These are phyloP conservation scores for Dicaeum eximium DNA, from an alignment of 2,113 vertebrate genomes.

Conservation along the genomic window DNA sequence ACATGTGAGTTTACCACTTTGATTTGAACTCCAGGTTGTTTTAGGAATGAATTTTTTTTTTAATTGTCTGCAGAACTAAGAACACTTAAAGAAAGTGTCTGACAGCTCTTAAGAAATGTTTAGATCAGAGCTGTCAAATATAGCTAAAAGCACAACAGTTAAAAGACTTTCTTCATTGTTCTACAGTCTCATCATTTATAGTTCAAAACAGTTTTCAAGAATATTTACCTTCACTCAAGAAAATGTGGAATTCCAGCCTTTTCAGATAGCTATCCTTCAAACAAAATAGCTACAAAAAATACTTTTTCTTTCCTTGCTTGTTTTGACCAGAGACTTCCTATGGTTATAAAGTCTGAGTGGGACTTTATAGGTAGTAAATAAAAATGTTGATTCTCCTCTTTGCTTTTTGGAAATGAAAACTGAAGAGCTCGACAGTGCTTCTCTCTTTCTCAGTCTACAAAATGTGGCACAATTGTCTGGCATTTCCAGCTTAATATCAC, in stretches of 20 bases:
- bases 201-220: constrained; percentile 19
- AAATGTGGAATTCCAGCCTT: background rate
- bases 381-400: background rate
- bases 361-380: background rate
- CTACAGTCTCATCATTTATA: background rate
- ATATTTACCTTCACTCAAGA: background rate
- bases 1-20: background rate
- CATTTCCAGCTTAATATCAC: background rate
- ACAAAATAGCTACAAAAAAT: background rate
- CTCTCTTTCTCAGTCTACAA: background rate
- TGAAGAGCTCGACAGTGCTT: background rate
- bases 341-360: background rate
- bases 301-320: background rate
- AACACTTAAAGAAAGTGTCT: background rate
- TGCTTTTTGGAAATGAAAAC: background rate
- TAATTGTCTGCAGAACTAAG: constrained; percentile 10
- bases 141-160: constrained; percentile 35
- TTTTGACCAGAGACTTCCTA: background rate
- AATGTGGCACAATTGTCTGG: background rate
- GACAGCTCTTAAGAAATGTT: constrained; percentile 36
- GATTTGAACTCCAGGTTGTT: constrained; percentile 16
- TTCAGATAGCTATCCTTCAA: background rate
- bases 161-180: constrained; percentile 33
- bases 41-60: background rate
- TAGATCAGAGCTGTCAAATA: constrained; percentile 40